These are phyloP conservation scores for Oscarella lobularis DNA, from an alignment of 37 sponge, comb jelly and placozoan species.

Conservation along the genomic window DNA sequence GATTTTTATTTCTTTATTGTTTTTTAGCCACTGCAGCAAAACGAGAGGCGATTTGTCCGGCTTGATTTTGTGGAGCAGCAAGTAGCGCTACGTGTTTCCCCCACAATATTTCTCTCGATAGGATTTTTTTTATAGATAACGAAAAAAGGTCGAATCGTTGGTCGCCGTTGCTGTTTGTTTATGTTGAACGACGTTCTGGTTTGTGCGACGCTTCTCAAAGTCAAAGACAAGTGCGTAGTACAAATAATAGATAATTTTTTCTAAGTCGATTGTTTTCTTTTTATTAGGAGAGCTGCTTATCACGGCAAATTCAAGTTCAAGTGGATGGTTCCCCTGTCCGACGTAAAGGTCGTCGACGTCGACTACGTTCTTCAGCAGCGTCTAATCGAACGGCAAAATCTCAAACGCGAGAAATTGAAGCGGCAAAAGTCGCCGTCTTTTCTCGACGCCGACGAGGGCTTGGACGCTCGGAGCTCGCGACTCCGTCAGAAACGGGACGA, in stretches of 20 bases:
- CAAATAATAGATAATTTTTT: no score
- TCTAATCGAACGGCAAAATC: no score
- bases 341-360: not conserved
- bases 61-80: not conserved
- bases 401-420: no score
- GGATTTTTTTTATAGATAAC: not conserved
- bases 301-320: not conserved
- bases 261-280: not conserved
- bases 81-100: not conserved
- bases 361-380: not conserved
- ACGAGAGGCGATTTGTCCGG: not conserved
- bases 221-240: no score
- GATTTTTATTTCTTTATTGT: not conserved
- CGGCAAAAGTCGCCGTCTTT: not conserved
- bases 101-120: no score
- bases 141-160: not conserved
- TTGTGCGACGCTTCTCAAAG: not conserved
- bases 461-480: not conserved
- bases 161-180: not conserved
- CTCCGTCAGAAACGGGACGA: not conserved
- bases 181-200: not conserved
- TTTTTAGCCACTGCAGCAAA: not conserved
- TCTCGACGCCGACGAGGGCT: not conserved
- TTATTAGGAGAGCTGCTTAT: not conserved
- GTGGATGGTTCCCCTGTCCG: not conserved